phyloP scores from a whole-genome alignment of 2,797 vertebrate species.

The Gila robusta region DNA sequence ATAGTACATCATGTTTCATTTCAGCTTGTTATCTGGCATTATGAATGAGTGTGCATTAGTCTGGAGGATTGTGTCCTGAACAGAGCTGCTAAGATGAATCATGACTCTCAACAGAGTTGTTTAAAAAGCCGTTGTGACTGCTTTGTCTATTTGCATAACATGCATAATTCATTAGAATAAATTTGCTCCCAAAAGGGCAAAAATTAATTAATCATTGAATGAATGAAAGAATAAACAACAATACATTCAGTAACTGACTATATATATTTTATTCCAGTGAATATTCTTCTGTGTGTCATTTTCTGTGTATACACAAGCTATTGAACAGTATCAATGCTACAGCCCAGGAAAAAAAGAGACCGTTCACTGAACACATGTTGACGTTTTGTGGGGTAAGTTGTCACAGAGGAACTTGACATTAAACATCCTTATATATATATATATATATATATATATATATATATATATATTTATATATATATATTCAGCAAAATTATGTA shows the following conservation, averaged over 20 bases:
- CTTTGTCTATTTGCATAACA: conserved; percentile 36
- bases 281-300: background rate
- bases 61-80: conserved; percentile 2
- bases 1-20: conserved; percentile 23
- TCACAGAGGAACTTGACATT: background rate
- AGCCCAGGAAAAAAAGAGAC: background rate
- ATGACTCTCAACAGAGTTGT: conserved; percentile 4
- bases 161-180: conserved; percentile 25
- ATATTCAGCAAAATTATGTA: too few relatives aligned
- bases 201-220: conserved; percentile 32
- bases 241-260: background rate
- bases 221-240: background rate
- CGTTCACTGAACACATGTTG: background rate
- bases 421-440: background rate
- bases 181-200: conserved; percentile 7
- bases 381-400: background rate
- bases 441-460: too few relatives aligned
- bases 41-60: conserved; percentile 35
- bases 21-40: conserved; percentile 41
- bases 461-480: too few relatives aligned
- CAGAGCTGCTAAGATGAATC: conserved; percentile 24
- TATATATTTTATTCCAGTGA: background rate
- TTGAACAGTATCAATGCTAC: background rate
- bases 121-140: conserved; percentile 20
- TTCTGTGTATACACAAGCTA: background rate